phyloP scores from a whole-genome alignment of 2,113 vertebrate genomes.

The Takifugu bimaculatus region DNA sequence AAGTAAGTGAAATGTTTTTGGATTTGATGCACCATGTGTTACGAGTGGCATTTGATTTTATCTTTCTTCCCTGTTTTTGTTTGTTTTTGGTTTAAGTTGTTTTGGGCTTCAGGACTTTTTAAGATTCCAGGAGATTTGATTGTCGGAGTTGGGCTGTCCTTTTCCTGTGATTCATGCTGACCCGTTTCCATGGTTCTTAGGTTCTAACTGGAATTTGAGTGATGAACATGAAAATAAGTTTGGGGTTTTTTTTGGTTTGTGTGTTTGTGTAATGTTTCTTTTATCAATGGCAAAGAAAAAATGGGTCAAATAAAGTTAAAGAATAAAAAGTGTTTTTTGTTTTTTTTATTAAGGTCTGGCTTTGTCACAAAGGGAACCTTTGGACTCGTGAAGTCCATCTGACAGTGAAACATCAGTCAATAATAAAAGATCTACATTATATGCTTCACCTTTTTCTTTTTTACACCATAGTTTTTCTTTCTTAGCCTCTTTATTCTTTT shows the following conservation, averaged over 20 bases:
- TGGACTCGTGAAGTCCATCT: conserved; percentile 63
- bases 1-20: conserved; percentile 48
- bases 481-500: not conserved
- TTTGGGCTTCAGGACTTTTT: conserved; percentile 42
- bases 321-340: conserved; percentile 42
- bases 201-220: conserved; percentile 69
- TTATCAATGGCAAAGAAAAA: conserved; percentile 43
- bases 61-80: conserved; percentile 36
- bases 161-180: conserved; percentile 56
- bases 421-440: conserved; percentile 70
- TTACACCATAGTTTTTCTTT: conserved; percentile 21
- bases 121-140: conserved; percentile 10
- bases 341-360: conserved; percentile 44
- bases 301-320: conserved; percentile 20
- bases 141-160: conserved; percentile 23
- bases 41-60: conserved; percentile 64
- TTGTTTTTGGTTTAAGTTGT: conserved; percentile 54
- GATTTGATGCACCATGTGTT: conserved; percentile 50
- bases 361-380: conserved; percentile 55
- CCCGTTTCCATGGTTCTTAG: conserved; percentile 60
- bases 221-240: conserved; percentile 29
- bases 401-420: conserved; percentile 56
- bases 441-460: conserved; percentile 50
- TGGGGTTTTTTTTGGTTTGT: conserved; percentile 37
- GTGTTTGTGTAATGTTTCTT: conserved; percentile 59